These are phyloP conservation scores for Spilosoma lubricipeda DNA, from an alignment of 2,888 invertebrate species.

Conservation along the genomic window DNA sequence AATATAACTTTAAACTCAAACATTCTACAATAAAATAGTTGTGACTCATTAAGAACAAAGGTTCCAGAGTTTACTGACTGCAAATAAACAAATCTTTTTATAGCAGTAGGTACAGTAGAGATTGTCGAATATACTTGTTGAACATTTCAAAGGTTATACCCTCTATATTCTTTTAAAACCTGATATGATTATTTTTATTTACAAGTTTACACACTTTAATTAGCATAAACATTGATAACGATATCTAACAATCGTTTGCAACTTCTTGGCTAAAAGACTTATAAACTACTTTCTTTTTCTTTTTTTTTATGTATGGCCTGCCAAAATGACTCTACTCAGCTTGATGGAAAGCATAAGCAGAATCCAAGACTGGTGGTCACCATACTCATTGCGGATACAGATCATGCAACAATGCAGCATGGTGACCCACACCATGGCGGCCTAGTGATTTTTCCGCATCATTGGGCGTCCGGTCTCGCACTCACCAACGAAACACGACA, in stretches of 20 bases:
- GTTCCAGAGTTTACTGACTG: neutral
- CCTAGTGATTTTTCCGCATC: no score
- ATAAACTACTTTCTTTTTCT: no score
- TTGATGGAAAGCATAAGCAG: no score
- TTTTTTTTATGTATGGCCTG: no score
- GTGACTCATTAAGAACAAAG: neutral
- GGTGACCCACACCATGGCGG: no score
- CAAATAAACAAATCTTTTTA: neutral
- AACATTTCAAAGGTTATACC: constrained; percentile 1
- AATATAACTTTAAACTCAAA: no score
- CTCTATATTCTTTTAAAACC: neutral
- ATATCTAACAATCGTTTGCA: neutral
- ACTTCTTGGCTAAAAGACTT: neutral
- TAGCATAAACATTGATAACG: constrained; percentile 2
- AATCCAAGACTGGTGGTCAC: no score
- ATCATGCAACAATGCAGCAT: no score
- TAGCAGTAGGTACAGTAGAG: neutral
- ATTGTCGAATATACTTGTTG: neutral
- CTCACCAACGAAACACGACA: no score
- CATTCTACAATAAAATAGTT: neutral
- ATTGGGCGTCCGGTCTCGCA: no score
- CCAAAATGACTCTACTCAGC: no score
- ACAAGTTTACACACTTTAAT: constrained; percentile 6
- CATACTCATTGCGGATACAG: no score
- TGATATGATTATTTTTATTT: constrained; percentile 9